A percentile compares a stretch with the other conserved stretches of the same genome.
phyloP scores from a whole-genome alignment of 2,113 vertebrate species.

The Melanerpes aurifrons region DNA sequence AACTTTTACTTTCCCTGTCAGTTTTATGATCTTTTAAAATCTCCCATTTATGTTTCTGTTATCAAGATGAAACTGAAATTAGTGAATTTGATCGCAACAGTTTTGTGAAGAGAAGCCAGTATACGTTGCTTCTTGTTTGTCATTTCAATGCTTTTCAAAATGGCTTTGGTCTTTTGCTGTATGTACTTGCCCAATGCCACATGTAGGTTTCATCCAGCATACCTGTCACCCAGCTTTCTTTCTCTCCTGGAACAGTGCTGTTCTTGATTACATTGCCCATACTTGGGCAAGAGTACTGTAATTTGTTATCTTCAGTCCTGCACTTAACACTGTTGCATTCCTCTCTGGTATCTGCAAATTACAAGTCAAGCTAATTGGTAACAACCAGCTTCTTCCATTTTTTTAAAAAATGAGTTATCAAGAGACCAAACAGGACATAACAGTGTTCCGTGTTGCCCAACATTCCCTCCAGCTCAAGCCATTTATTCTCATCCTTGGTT shows the following conservation, averaged over 20 bases:
- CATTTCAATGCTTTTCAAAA: not conserved
- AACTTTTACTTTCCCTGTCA: not conserved
- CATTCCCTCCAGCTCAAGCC: not conserved
- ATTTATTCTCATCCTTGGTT: not conserved
- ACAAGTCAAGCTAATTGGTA: not conserved
- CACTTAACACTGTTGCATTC: not conserved
- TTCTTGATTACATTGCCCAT: not conserved
- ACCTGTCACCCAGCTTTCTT: not conserved
- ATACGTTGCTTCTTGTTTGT: accelerated
- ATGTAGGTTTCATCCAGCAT: not conserved
- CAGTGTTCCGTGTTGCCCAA: too few relatives aligned
- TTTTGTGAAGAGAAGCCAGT: not conserved
- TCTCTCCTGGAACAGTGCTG: not conserved
- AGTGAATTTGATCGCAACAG: not conserved
- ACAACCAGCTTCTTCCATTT: not conserved
- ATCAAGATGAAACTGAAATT: not conserved
- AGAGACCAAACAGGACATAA: not conserved
- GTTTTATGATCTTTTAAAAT: not conserved
- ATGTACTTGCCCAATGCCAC: too few relatives aligned
- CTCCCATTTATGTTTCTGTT: not conserved
- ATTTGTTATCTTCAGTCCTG: not conserved
- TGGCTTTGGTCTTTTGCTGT: not conserved
- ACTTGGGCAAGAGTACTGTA: not conserved
- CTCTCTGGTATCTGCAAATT: not conserved
- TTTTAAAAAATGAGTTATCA: not conserved